Conservation (phyloP, 1,140 invertebrate species). For the Drosophila kurseongensis region DNA sequence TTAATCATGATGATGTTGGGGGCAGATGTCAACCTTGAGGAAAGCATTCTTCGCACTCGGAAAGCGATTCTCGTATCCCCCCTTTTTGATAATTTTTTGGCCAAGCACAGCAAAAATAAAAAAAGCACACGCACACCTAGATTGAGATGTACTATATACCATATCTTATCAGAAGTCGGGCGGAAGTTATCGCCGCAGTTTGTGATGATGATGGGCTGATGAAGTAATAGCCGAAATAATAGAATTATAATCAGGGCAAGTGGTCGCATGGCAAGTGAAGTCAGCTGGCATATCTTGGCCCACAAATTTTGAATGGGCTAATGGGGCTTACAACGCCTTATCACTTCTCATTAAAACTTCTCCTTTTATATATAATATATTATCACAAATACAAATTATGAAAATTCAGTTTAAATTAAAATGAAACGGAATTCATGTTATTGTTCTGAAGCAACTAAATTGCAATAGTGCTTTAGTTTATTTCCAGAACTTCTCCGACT, state of each 20-base stretch:
- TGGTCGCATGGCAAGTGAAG: constrained; percentile 40
- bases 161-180: constrained; percentile 62
- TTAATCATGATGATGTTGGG: constrained; percentile 17
- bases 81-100: constrained; percentile 17
- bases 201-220: constrained; percentile 35
- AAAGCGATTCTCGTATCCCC: constrained; percentile 1
- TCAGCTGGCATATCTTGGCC: constrained; percentile 55
- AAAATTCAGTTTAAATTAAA: not conserved
- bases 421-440: not conserved
- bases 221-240: constrained; percentile 73
- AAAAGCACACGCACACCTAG: not conserved
- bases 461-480: constrained; percentile 36
- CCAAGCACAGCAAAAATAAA: constrained; percentile 7
- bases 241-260: constrained; percentile 65
- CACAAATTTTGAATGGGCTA: constrained; percentile 64
- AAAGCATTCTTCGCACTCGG: constrained; percentile 52
- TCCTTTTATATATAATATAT: too few species aligned
- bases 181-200: constrained; percentile 59
- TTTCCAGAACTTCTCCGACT: constrained; percentile 40
- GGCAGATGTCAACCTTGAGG: constrained; percentile 66
- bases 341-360: too few species aligned
- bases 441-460: not conserved
- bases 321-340: constrained; percentile 34
- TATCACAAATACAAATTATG: too few species aligned
- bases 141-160: constrained; percentile 10